Evolutionary conservation across 1,140 invertebrate species (phyloP).

Genomic region (Diuraphis noxia): DNA sequence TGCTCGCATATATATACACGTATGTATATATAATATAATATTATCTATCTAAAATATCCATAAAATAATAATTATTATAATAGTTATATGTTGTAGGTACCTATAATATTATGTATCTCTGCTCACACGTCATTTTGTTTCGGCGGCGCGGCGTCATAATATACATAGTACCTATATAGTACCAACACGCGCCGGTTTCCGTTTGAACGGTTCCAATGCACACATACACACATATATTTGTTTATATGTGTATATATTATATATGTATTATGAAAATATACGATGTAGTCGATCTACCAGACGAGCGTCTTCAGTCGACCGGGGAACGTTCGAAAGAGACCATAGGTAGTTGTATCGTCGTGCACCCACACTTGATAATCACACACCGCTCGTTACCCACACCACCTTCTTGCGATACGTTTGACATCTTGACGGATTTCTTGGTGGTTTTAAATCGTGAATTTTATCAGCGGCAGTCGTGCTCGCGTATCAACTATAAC

Average conservation of each 20-base stretch:
- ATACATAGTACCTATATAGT: too few species aligned
- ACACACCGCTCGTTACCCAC: too few species aligned
- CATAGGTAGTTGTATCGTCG: background rate
- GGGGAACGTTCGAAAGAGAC: background rate
- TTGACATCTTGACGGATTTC: background rate
- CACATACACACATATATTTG: background rate
- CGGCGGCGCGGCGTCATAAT: background rate
- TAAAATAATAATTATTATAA: background rate
- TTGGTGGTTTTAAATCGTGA: background rate
- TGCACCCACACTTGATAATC: background rate
- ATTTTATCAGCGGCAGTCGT: background rate
- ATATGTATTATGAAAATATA: background rate
- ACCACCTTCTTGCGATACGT: too few species aligned
- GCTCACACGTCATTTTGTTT: background rate
- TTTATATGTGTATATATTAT: background rate
- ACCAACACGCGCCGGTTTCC: background rate
- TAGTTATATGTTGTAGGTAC: background rate
- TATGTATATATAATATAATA: background rate
- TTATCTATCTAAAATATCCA: background rate
- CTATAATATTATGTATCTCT: background rate
- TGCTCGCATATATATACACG: background rate
- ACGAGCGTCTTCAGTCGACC: background rate
- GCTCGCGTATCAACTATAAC: background rate
- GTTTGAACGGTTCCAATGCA: background rate
- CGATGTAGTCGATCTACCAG: background rate